A percentile compares a stretch with the other conserved stretches of the same genome.
Evolutionary conservation across 92 coral and sea anemone genomes (phyloP).

Genomic region (Umimayanthus chanpuru): DNA sequence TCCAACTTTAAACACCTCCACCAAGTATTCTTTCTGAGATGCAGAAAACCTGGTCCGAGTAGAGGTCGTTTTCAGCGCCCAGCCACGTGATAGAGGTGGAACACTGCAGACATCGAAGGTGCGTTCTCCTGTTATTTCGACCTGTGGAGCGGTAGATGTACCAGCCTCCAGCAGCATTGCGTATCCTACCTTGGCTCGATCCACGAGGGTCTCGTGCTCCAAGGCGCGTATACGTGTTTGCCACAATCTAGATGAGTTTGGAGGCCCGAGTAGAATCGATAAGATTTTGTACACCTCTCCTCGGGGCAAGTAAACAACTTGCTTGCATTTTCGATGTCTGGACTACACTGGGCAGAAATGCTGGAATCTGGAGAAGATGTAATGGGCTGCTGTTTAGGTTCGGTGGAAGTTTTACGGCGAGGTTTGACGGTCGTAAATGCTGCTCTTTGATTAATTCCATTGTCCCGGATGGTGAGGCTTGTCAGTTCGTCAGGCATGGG

Average conservation of each 20-base stretch:
- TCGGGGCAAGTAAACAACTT: slow-evolving; percentile 63
- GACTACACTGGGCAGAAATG: neutral
- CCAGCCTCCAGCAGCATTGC: slow-evolving; percentile 55
- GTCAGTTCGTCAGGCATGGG: slow-evolving; percentile 26
- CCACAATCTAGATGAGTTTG: slow-evolving; percentile 69
- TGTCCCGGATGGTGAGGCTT: slow-evolving; percentile 28
- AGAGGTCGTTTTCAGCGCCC: slow-evolving; percentile 69
- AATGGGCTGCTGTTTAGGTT: slow-evolving; percentile 13
- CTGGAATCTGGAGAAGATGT: neutral
- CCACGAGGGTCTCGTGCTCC: slow-evolving; percentile 70
- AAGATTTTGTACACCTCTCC: slow-evolving; percentile 68
- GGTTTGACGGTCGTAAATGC: slow-evolving; percentile 28
- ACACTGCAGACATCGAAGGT: slow-evolving; percentile 1
- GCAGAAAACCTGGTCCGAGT: slow-evolving; percentile 48
- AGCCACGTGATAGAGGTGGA: slow-evolving; percentile 60
- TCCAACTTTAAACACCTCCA: slow-evolving; percentile 55
- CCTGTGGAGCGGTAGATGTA: slow-evolving; percentile 34
- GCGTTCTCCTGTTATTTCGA: slow-evolving; percentile 11
- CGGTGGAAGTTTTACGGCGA: slow-evolving; percentile 30
- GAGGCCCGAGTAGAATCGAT: slow-evolving; percentile 63
- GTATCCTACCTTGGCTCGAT: slow-evolving; percentile 64
- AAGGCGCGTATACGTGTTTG: slow-evolving; percentile 62
- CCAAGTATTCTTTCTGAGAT: slow-evolving; percentile 62
- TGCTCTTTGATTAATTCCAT: slow-evolving; percentile 15
- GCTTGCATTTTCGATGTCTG: slow-evolving; percentile 13